Conservation (phyloP, 2,888 invertebrate species). For the Stenotaenia linearis region DNA sequence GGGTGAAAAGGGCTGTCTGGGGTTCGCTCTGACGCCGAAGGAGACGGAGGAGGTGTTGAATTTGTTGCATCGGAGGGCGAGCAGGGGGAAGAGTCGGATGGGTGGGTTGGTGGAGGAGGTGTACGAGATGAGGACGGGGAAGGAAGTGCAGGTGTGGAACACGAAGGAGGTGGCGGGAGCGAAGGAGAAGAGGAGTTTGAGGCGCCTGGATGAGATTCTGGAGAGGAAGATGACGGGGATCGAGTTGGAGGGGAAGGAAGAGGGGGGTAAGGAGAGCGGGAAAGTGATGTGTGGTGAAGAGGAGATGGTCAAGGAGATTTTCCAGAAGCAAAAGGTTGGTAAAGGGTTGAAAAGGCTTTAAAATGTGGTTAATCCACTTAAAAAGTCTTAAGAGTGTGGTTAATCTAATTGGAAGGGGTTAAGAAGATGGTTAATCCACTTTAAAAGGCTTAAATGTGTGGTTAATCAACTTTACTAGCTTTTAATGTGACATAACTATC, state of each 20-base stretch:
- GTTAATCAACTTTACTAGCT: no score
- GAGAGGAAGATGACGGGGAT: constrained; percentile 52
- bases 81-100: neutral
- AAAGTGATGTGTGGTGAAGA: no score
- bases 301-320: neutral
- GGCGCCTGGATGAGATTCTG: constrained; percentile 59
- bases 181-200: neutral
- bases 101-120: neutral
- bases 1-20: neutral
- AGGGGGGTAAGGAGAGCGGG: neutral
- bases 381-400: no score
- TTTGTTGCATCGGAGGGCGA: neutral
- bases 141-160: neutral
- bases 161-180: neutral
- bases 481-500: no score
- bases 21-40: constrained; percentile 27
- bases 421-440: neutral
- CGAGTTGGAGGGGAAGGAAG: neutral
- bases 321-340: neutral
- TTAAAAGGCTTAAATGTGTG: neutral
- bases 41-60: constrained; percentile 30
- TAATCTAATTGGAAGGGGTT: neutral
- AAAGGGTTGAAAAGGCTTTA: neutral
- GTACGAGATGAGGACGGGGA: neutral
- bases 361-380: neutral